phyloP scores from a whole-genome alignment of 2,797 vertebrate genomes.

The Manis pentadactyla region DNA sequence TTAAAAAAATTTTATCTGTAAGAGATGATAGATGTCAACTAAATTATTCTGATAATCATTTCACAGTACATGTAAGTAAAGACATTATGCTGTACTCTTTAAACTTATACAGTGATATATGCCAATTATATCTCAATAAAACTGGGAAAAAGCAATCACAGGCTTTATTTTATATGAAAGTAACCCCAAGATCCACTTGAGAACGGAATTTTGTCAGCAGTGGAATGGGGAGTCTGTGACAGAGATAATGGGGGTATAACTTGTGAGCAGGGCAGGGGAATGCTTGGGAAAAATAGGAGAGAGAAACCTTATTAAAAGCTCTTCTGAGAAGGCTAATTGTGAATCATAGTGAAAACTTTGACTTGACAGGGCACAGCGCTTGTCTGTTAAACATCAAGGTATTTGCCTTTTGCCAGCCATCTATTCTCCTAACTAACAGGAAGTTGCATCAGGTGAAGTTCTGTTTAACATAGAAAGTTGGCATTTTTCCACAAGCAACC shows the following conservation, averaged over 20 bases:
- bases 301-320: background rate
- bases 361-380: background rate
- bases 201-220: background rate
- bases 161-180: background rate
- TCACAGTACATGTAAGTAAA: background rate
- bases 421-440: background rate
- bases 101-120: background rate
- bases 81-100: background rate
- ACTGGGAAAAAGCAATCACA: background rate
- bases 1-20: background rate
- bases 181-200: background rate
- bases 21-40: background rate
- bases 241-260: background rate
- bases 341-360: background rate
- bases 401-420: conserved; percentile 44
- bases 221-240: background rate
- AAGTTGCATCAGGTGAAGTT: background rate
- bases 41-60: background rate
- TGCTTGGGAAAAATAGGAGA: background rate
- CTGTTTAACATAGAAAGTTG: background rate
- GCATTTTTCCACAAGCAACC: background rate
- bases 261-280: background rate
- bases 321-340: background rate
- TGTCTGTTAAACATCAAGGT: background rate
- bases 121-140: background rate